phyloP scores from a whole-genome alignment of 2,113 vertebrate species.

The Gadus chalcogrammus region DNA sequence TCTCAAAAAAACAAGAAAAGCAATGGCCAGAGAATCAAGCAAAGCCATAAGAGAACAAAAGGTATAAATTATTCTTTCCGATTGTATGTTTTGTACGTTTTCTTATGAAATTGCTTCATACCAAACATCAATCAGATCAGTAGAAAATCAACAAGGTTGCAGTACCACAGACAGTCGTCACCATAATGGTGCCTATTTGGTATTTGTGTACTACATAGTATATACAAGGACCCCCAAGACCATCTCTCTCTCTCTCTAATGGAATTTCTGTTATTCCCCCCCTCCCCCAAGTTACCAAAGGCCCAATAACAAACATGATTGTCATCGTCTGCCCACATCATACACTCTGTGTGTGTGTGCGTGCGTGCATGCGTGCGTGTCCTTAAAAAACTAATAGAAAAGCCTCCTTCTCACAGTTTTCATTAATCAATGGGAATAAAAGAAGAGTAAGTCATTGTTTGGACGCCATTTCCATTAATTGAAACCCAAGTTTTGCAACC shows the following conservation, averaged over 20 bases:
- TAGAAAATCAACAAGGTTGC: conserved; percentile 13
- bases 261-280: conserved; percentile 45
- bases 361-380: conserved; percentile 4
- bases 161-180: not conserved
- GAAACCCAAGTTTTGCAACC: too few relatives aligned
- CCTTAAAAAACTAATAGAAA: too few relatives aligned
- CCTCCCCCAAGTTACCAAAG: conserved; percentile 44
- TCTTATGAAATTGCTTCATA: conserved; percentile 35
- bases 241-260: conserved; percentile 15
- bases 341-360: conserved; percentile 28
- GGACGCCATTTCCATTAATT: too few relatives aligned
- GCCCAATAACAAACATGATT: conserved; percentile 48
- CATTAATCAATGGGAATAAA: too few relatives aligned
- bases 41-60: too few relatives aligned
- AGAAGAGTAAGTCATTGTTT: too few relatives aligned
- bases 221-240: not conserved
- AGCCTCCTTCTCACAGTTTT: too few relatives aligned
- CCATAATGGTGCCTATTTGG: not conserved
- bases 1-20: conserved; percentile 29
- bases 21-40: not conserved
- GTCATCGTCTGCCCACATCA: conserved; percentile 45
- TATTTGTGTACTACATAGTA: too few relatives aligned
- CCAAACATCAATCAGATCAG: conserved; percentile 42
- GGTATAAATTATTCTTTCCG: not conserved
- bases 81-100: not conserved